These are phyloP conservation scores for Pseudobourletiella spinata DNA, from an alignment of 1,140 invertebrate species.

Conservation along the genomic window DNA sequence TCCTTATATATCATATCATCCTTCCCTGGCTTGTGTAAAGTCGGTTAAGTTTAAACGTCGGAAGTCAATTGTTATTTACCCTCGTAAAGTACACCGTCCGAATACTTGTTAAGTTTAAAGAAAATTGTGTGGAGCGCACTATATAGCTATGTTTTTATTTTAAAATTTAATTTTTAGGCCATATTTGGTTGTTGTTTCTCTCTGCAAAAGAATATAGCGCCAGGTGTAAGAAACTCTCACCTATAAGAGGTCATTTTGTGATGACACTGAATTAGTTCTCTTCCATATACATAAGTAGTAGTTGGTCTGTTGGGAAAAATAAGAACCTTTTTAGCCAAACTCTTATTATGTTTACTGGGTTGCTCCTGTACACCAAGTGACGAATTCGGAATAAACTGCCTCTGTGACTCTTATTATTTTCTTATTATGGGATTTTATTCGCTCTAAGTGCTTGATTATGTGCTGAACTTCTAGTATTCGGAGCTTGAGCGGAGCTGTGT, in stretches of 20 bases:
- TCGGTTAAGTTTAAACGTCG: no score
- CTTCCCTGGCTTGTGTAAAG: no score
- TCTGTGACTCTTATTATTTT: constrained; percentile 3
- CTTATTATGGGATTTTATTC: background rate
- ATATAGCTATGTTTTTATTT: background rate
- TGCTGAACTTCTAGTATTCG: background rate
- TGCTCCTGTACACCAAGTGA: background rate
- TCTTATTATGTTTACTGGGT: constrained; percentile 2
- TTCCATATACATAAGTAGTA: background rate
- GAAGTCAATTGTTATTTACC: no score
- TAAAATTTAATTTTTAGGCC: background rate
- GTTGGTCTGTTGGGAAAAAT: background rate
- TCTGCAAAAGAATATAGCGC: background rate
- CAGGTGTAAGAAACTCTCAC: no score
- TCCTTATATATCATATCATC: no score
- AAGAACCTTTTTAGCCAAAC: no score
- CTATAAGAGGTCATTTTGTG: no score
- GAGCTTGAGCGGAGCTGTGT: no score
- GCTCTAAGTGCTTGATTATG: background rate
- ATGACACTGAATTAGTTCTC: no score
- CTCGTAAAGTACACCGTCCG: no score
- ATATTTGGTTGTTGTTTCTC: background rate
- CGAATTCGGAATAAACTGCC: background rate
- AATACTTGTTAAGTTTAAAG: no score
- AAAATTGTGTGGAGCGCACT: no score